A percentile compares a stretch with the other conserved stretches of the same genome.
Conservation (phyloP, 2,888 invertebrate species). For the Campoplex capitator region DNA sequence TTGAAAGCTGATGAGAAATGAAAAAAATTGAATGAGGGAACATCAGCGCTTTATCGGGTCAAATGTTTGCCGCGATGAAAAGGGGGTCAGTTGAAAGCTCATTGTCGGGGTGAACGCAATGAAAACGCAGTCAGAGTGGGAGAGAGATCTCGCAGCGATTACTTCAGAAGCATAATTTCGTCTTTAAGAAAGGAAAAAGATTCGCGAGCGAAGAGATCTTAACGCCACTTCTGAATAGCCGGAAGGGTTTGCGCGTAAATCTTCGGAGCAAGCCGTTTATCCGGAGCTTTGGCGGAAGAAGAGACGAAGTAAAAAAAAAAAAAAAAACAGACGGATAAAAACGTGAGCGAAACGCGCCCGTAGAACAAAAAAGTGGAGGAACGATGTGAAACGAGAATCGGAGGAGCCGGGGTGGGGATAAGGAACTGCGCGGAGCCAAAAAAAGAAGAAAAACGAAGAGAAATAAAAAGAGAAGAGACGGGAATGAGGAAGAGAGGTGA, state of each 20-base stretch:
- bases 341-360: constrained; percentile 50
- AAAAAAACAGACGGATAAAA: constrained; percentile 38
- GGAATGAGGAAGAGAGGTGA: constrained; percentile 66
- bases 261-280: constrained; percentile 64
- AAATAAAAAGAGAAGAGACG: constrained; percentile 19
- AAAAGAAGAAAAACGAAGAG: constrained; percentile 11
- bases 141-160: constrained; percentile 50
- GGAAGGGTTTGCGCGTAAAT: constrained; percentile 68
- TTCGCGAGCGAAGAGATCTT: constrained; percentile 58
- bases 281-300: constrained; percentile 59
- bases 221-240: constrained; percentile 66
- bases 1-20: neutral
- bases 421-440: constrained; percentile 53
- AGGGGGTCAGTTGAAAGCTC: constrained; percentile 22
- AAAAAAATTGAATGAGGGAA: neutral
- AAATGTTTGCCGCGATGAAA: constrained; percentile 5
- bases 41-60: neutral
- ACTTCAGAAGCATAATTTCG: constrained; percentile 60
- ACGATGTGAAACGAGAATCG: constrained; percentile 68
- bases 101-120: constrained; percentile 35
- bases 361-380: constrained; percentile 59
- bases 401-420: constrained; percentile 34
- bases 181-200: constrained; percentile 45
- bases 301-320: constrained; percentile 21
- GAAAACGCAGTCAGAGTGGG: constrained; percentile 14